phyloP scores from a whole-genome alignment of 2,888 invertebrate genomes.

The Zygogramma bicolorata region DNA sequence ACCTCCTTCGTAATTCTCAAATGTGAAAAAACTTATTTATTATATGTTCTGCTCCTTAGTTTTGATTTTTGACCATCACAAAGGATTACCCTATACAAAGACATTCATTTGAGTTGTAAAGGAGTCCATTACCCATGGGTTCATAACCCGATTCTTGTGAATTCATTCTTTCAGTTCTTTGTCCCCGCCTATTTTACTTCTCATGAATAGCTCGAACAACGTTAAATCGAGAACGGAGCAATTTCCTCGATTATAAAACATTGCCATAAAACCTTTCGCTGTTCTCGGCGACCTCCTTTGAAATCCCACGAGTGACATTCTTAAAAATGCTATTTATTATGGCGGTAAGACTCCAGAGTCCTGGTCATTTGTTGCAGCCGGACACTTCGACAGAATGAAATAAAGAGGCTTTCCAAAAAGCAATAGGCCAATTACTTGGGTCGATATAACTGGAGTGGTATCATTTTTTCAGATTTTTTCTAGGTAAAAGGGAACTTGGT shows the following conservation, averaged over 20 bases:
- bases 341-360: not conserved
- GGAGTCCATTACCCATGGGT: too few relatives aligned
- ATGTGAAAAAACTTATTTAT: too few relatives aligned
- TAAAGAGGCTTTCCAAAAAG: constrained; percentile 4
- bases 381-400: constrained; percentile 12
- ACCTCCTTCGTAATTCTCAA: too few relatives aligned
- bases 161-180: not conserved
- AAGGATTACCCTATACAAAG: too few relatives aligned
- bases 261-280: constrained; percentile 2
- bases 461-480: not conserved
- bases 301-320: constrained; percentile 8
- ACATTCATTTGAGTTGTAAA: too few relatives aligned
- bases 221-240: not conserved
- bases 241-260: constrained; percentile 9
- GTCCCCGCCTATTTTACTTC: not conserved
- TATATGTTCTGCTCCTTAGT: too few relatives aligned
- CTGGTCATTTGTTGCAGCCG: constrained; percentile 3
- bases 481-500: not conserved
- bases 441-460: not conserved
- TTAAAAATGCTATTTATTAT: constrained; percentile 13
- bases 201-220: not conserved
- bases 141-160: not conserved
- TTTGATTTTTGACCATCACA: too few relatives aligned
- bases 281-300: constrained; percentile 4
- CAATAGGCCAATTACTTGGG: constrained; percentile 11